Evolutionary conservation across 2,888 invertebrate genomes (phyloP).

Genomic region (Chloroclystis v-ata): DNA sequence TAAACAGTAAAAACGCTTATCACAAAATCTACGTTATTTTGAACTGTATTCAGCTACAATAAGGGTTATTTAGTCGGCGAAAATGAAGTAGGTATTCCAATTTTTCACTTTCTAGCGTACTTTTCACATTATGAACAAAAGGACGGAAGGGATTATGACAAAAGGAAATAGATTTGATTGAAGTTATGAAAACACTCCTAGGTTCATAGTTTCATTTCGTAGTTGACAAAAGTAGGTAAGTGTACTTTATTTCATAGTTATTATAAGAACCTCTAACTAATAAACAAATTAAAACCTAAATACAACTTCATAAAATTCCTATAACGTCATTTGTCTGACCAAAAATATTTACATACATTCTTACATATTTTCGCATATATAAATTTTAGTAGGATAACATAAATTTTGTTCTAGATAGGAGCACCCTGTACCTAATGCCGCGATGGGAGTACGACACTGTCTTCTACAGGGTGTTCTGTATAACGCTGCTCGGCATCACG

Average conservation of each 20-base stretch:
- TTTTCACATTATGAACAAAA: too few relatives aligned
- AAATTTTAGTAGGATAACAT: too few relatives aligned
- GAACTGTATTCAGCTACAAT: not conserved
- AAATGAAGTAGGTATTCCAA: not conserved
- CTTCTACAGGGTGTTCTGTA: constrained; percentile 60
- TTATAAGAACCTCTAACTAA: too few relatives aligned
- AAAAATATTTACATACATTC: too few relatives aligned
- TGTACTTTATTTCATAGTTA: not conserved
- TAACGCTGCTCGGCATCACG: constrained; percentile 51
- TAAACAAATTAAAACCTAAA: not conserved
- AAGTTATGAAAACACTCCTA: constrained; percentile 18
- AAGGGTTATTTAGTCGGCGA: not conserved
- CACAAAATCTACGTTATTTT: not conserved
- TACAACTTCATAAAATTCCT: not conserved
- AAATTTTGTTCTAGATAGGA: not conserved
- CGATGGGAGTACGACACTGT: constrained; percentile 60
- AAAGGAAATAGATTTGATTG: constrained; percentile 15
- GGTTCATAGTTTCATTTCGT: constrained; percentile 4
- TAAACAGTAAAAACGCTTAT: constrained; percentile 15
- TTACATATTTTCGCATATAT: too few relatives aligned
- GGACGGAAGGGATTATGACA: too few relatives aligned
- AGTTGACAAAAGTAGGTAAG: constrained; percentile 11
- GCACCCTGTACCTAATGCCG: constrained; percentile 40
- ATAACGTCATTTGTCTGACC: too few relatives aligned
- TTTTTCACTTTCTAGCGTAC: constrained; percentile 14